Base-by-base conservation (phyloP, 30 jellyfish, hydroid and myxozoan genomes). In the Aurelia sp. region DNA sequence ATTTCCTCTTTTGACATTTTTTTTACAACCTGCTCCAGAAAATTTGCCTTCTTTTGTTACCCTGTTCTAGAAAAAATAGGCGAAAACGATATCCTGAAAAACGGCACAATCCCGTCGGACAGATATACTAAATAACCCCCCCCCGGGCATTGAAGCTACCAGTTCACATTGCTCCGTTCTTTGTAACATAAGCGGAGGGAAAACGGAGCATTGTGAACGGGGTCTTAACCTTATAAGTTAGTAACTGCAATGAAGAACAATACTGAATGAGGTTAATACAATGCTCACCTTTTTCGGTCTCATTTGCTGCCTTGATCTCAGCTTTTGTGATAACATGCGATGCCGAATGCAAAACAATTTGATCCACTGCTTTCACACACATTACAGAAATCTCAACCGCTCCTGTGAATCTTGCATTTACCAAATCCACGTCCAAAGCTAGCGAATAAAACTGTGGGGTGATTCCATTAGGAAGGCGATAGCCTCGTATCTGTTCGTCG, bases 401-500 rank as follows among this genome's bases (percentile, higher is more conserved):
- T 13, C 97, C 96, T 18, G 86, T 53, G 62, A 17, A 84, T 52
- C 15, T 30, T 13, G 63, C 90, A 30, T 68, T 40, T 22, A 58
- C 55, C 73, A 72, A 15, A 52, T 66, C 59, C 18, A 91, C 89
- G 65, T 85, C 51, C 9, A 91, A 23, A 3, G 35, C 59, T 73
- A 91, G 17, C 20, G 53, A 50, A 57, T 91, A 91, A 22, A 31
- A 53, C 66, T 27, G 44, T 71, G 98, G 98, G 19, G 53, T 52
- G 12, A 91, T 33, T n/a, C 76, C 57, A 21, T 66, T 75, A 8
- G 95, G 97, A 4, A 91, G 87, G 60, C 94, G 85, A 78, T 63
- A 78, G 73, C 68, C 79, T 78, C 62, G 80, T 4, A 35, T 13
- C 31, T 73, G 48, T 48, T 78, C 71, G 3, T 13, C 61, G 18